Percentiles rank a stretch among this genome's conserved stretches.
Evolutionary conservation across 2,797 vertebrate species (phyloP).

Genomic region (Notoglanidium macrostoma): DNA sequence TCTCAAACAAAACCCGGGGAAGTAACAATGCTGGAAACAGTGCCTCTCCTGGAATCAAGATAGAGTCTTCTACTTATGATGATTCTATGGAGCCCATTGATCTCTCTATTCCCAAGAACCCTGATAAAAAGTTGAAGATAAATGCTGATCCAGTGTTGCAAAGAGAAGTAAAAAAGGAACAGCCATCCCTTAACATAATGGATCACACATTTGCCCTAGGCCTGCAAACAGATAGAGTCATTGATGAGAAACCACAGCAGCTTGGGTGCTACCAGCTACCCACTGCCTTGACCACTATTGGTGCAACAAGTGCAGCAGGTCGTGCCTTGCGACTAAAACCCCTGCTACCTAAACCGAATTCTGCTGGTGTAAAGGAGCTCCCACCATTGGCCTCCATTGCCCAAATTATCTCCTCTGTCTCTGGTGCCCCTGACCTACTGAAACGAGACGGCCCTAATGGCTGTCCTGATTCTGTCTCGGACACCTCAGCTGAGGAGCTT

Average conservation of each 20-base stretch:
- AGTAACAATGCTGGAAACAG: conserved; percentile 57
- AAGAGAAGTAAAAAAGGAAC: conserved; percentile 72
- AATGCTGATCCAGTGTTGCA: conserved; percentile 49
- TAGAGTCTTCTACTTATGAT: conserved; percentile 78
- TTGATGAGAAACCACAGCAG: conserved; percentile 65
- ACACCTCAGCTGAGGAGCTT: conserved; percentile 59
- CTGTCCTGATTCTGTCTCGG: conserved; percentile 30
- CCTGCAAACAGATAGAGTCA: conserved; percentile 63
- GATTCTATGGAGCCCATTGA: conserved; percentile 85
- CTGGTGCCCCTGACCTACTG: conserved; percentile 77
- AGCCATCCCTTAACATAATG: conserved; percentile 58
- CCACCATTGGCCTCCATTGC: conserved; percentile 95
- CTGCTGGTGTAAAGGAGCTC: conserved; percentile 75
- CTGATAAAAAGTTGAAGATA: conserved; percentile 69
- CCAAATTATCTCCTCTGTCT: conserved; percentile 96
- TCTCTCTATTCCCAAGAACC: conserved; percentile 83
- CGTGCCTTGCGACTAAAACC: conserved; percentile 84
- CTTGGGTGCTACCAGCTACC: conserved; percentile 71
- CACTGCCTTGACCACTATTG: conserved; percentile 66
- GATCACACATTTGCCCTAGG: conserved; percentile 69
- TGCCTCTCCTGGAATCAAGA: conserved; percentile 78
- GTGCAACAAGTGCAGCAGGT: conserved; percentile 46
- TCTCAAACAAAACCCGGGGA: conserved; percentile 79
- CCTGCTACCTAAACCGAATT: conserved; percentile 80
- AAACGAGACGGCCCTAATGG: conserved; percentile 51